Base-by-base conservation (phyloP, 2,797 vertebrate species). In the Cetoscarus ocellatus region DNA sequence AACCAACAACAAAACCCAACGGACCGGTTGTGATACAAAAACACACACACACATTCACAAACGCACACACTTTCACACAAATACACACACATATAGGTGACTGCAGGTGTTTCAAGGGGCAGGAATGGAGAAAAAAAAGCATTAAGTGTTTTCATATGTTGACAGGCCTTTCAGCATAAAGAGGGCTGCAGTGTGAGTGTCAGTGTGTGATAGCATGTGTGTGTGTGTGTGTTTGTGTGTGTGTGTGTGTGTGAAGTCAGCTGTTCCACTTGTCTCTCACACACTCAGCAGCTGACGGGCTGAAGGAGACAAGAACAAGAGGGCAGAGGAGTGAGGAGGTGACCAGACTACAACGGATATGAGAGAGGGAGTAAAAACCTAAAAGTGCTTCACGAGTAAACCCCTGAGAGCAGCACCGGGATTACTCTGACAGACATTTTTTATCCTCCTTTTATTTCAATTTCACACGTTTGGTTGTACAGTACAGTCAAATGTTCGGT, bases 261-360 rank as follows among this genome's bases (percentile, higher is more conserved):
- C 72, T 57, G 60, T 34, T 75, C 13, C 2, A 10, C 27, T 53
- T 9, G 51, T 34, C 61, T 58, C 51, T 53, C 27, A 12, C 47
- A 36, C 58, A 43, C 48, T 56, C 45, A 79, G 65, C 78, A 80
- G 74, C 75, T 84, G 79, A 80, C 49, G 27, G 27, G 49, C 12
- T 57, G 56, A 78, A 72, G 78, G 65, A 57, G 54, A 56, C 42
- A 11, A 58, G 40, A 50, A 50, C 18, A 50, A 12, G 48, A 50
- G 48, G 17, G 3, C 10, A 6, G 18, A 50, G 18, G 17, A 19
- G 48, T 27, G 27, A 27, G 27, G 27, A 27, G 27, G 27, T 27
- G 27, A 27, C 4, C 27, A 27, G 27, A 27, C 27, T 2, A 27
- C 27, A 27, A 27, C 2, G 27, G 27, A 27, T 4, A 27, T 4